Percentiles rank a stretch among this genome's conserved stretches.
Evolutionary conservation across 2,113 vertebrate genomes (phyloP).

Genomic region (Romanogobio albipinnatus): DNA sequence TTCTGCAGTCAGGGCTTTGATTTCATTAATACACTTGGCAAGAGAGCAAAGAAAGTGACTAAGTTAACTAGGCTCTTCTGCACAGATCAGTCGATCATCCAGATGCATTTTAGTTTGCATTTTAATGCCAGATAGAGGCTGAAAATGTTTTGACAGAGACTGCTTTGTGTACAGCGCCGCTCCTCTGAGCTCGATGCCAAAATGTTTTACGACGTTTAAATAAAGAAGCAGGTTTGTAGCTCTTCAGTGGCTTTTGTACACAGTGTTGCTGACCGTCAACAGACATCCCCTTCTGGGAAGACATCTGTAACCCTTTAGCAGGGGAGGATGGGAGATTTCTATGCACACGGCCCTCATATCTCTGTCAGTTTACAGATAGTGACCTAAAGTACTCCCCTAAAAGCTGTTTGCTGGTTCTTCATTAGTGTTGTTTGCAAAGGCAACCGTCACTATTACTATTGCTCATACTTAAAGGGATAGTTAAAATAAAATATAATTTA

Average conservation of each 20-base stretch:
- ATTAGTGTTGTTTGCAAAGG: not conserved
- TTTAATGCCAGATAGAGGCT: conserved; percentile 5
- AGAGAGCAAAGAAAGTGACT: conserved; percentile 4
- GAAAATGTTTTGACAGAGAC: conserved; percentile 36
- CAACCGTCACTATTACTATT: not conserved
- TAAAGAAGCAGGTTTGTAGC: conserved; percentile 47
- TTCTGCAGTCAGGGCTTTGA: conserved; percentile 37
- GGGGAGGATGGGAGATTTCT: conserved; percentile 36
- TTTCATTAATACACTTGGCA: conserved; percentile 42
- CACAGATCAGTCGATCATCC: conserved; percentile 21
- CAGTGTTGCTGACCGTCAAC: conserved; percentile 55
- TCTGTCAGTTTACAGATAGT: conserved; percentile 14
- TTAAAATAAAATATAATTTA: not conserved
- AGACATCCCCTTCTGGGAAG: conserved; percentile 59
- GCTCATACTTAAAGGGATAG: not conserved
- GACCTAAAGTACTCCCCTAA: not conserved
- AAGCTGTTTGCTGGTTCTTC: not conserved
- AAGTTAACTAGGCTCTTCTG: not conserved
- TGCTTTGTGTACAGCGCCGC: conserved; percentile 29
- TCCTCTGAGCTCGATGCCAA: conserved; percentile 6
- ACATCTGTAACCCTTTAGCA: conserved; percentile 59
- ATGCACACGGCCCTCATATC: conserved; percentile 40
- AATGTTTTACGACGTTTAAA: conserved; percentile 50
- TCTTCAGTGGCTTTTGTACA: conserved; percentile 9
- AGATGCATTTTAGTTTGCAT: conserved; percentile 35